phyloP scores from a whole-genome alignment of 2,113 vertebrate species.

The Podarcis cretensis region DNA sequence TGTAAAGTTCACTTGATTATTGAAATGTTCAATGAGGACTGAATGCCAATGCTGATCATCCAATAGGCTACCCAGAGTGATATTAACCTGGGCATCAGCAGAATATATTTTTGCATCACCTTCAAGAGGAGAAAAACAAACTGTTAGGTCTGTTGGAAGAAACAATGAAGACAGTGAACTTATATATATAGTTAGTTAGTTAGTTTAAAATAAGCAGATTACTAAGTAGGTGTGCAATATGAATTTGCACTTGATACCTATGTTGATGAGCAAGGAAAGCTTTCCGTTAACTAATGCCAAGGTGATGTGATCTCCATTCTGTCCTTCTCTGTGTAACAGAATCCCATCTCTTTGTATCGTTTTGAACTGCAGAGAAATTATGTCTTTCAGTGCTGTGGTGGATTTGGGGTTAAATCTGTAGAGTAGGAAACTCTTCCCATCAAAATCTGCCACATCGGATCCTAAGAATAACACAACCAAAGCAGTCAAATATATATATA shows the following conservation, averaged over 20 bases:
- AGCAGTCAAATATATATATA: no score
- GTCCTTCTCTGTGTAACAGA: slow-evolving; percentile 80
- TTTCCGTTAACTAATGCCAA: slow-evolving; percentile 84
- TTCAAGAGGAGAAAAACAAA: slow-evolving; percentile 70
- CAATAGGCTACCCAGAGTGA: slow-evolving; percentile 88
- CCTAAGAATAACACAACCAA: slow-evolving; percentile 75
- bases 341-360: slow-evolving; percentile 83
- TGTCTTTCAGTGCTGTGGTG: slow-evolving; percentile 76
- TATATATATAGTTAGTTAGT: neutral
- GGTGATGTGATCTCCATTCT: slow-evolving; percentile 77
- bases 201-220: neutral
- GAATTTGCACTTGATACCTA: slow-evolving; percentile 76
- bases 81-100: slow-evolving; percentile 66
- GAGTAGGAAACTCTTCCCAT: slow-evolving; percentile 83
- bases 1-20: slow-evolving; percentile 88
- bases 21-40: slow-evolving; percentile 82
- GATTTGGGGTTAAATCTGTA: slow-evolving; percentile 80
- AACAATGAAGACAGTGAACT: slow-evolving; percentile 17
- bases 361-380: slow-evolving; percentile 88
- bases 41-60: slow-evolving; percentile 96
- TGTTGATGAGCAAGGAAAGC: slow-evolving; percentile 80
- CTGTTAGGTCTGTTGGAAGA: slow-evolving; percentile 50
- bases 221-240: neutral
- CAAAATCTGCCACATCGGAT: slow-evolving; percentile 85
- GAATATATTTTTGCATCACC: slow-evolving; percentile 73